Base-by-base conservation (phyloP, 1,140 invertebrate genomes). In the Latrodectus geometricus region DNA sequence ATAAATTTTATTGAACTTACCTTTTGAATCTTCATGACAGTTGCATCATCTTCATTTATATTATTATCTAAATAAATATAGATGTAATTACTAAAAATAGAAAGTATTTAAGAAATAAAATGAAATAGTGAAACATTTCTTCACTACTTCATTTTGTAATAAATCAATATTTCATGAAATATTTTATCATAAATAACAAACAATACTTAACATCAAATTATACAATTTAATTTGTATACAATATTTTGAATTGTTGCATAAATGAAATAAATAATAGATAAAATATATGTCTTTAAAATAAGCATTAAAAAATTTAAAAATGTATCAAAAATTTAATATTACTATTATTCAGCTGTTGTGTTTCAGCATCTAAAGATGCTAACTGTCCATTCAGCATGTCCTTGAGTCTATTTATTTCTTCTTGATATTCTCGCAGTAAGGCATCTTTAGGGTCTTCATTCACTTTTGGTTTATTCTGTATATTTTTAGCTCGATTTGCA, bases 361-460 rank as follows among this genome's bases (percentile, higher is more conserved):
- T 48, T 12, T 84, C 73, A 20, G 7, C n/a, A 8, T 68, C 68
- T 11, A 61, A n/a, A 9, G 14, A n/a, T 9, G 86, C 35, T 8
- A 74, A 17, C 72, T 90, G 90, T 23, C 89, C 89, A 80, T 94
- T 93, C 0, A 97, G 91, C 80, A 97, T 91, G 88, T 93, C 93
- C 84, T 93, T 93, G 4, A 98, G 91, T 80, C 95, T 92, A 75
- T 96, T 93, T 50, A 97, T 95, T 91, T 97, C 96, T 88, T 96
- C 93, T 90, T 98, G 96, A 90, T 97, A 98, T 90, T 98, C 94
- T 48, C 96, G 91, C 0, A 98, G 91, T 88, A 97, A 92, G 8
- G 96, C 95, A 89, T 98, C 97, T 91, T 98, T 98, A 0, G 97
- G 97, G 91, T 98, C 95, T 91, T 98, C 97, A 91, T 98, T 98